Percentiles rank a stretch among this genome's conserved stretches.
Conservation (phyloP, 2,888 invertebrate species). For the Erynnis tages region DNA sequence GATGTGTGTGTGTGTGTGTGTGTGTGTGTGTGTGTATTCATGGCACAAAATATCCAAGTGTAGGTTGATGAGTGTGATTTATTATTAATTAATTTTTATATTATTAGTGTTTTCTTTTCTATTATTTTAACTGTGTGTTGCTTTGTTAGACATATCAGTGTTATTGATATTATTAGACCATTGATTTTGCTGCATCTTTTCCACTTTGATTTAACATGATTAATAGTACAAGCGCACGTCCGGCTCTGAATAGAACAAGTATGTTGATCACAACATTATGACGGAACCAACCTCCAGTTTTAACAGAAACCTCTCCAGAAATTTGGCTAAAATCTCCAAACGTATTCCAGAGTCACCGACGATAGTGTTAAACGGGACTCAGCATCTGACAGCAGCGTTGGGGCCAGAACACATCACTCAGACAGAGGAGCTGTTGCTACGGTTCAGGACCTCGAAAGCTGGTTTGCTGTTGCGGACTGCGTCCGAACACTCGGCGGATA, state of each 20-base stretch:
- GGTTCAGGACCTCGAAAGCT: conserved; percentile 92
- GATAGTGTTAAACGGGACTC: conserved; percentile 92
- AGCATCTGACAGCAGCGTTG: conserved; percentile 89
- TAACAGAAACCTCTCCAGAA: neutral
- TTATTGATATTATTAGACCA: no score
- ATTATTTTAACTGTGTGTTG: neutral
- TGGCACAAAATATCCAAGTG: no score
- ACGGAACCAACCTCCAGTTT: neutral
- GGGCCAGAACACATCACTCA: conserved; percentile 91
- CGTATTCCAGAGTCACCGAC: conserved; percentile 89
- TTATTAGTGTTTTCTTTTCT: neutral
- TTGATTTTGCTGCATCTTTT: neutral
- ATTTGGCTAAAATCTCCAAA: neutral
- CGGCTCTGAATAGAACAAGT: neutral
- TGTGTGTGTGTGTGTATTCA: no score
- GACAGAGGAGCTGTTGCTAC: conserved; percentile 92
- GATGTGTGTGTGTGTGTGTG: no score
- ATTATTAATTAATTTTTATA: neutral
- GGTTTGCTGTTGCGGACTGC: conserved; percentile 90
- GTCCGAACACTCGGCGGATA: conserved; percentile 89
- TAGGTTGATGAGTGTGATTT: no score
- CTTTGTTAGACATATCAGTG: no score
- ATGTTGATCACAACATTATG: neutral
- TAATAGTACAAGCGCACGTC: neutral
- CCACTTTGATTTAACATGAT: neutral